Percentiles rank a stretch among this genome's conserved stretches.
These are phyloP conservation scores for Hippopotamus amphibius DNA, from an alignment of 2,113 vertebrate species.

Conservation along the genomic window DNA sequence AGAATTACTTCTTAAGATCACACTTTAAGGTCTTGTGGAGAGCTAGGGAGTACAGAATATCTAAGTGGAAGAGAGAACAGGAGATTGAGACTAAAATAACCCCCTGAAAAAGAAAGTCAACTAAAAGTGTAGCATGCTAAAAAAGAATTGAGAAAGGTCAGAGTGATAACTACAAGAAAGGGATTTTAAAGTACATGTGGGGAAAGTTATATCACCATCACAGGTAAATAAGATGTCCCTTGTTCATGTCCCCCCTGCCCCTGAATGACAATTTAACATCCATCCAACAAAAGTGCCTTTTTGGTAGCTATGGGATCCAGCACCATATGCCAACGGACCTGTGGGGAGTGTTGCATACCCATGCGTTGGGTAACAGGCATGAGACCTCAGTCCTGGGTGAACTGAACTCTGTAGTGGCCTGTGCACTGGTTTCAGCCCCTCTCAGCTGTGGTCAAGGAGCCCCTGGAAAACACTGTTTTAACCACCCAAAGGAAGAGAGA, in stretches of 20 bases:
- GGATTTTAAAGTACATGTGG: not conserved
- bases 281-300: not conserved
- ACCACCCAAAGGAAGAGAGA: no score
- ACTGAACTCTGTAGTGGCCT: no score
- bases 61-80: not conserved
- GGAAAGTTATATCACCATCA: not conserved
- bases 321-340: no score
- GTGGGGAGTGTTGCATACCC: no score
- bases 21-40: not conserved
- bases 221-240: not conserved
- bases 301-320: not conserved
- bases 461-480: no score
- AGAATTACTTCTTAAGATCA: slow-evolving; percentile 2
- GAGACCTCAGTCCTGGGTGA: no score
- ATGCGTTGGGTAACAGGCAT: no score
- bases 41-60: not conserved
- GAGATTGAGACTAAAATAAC: slow-evolving; percentile 29
- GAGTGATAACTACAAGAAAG: not conserved
- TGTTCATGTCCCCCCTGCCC: not conserved
- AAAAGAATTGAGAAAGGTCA: not conserved
- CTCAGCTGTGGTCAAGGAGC: no score
- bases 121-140: not conserved
- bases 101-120: not conserved
- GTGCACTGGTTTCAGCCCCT: no score
- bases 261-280: not conserved